These are phyloP conservation scores for Harmothoe impar DNA, from an alignment of 2,888 invertebrate species.

Conservation along the genomic window DNA sequence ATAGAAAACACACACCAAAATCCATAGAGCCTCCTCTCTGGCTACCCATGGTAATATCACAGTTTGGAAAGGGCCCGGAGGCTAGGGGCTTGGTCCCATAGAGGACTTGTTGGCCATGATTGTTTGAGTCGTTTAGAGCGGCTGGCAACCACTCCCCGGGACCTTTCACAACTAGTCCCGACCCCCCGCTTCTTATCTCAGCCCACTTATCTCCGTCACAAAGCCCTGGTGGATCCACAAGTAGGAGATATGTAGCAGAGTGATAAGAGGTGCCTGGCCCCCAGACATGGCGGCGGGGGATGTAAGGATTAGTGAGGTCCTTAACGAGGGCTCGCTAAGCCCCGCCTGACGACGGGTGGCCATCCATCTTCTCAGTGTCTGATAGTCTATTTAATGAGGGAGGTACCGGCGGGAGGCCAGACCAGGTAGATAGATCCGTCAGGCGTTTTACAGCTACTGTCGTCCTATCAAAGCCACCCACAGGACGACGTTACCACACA, in stretches of 20 bases:
- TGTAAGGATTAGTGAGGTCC: background rate
- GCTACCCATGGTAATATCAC: background rate
- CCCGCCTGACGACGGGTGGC: too few relatives aligned
- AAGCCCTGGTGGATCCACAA: background rate
- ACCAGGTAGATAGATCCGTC: too few relatives aligned
- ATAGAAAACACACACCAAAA: background rate
- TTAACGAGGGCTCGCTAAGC: too few relatives aligned
- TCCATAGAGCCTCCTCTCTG: background rate
- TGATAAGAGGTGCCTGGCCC: background rate
- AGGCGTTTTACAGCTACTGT: too few relatives aligned
- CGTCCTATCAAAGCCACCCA: too few relatives aligned
- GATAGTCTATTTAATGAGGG: too few relatives aligned
- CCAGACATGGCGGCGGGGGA: background rate
- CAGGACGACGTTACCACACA: too few relatives aligned
- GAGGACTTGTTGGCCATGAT: background rate
- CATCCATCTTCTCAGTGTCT: too few relatives aligned
- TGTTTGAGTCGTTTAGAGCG: background rate
- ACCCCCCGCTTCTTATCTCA: background rate
- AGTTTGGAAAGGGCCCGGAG: background rate
- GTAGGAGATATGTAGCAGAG: background rate
- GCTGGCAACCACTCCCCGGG: background rate
- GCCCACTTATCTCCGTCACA: slow-evolving; percentile 6
- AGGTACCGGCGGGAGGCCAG: too few relatives aligned
- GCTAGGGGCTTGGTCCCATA: background rate
- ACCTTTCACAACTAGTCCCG: background rate